Base-by-base conservation (phyloP, 2,113 vertebrate genomes). In the Todiramphus saurophagus region DNA sequence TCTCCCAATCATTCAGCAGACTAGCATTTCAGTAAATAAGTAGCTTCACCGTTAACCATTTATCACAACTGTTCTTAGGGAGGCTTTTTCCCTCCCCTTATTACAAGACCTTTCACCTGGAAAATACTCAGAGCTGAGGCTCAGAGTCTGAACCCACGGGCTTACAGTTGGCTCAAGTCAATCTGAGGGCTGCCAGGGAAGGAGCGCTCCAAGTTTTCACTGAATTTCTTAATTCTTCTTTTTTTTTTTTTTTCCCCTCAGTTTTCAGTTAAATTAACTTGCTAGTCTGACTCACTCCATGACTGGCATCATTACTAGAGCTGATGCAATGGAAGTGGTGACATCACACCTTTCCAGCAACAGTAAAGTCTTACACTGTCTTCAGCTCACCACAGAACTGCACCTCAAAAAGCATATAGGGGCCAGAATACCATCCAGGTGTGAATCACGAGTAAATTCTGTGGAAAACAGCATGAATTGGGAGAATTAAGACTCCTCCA, bases 301-400 rank as follows among this genome's bases (percentile, higher is more conserved):
- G 53, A 79, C 72, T 83, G 76, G 90, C 79, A 77, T 66, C 25
- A 14, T 44, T 83, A 33, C 67, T 62, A 23, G 67, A 81, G 86
- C 35, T 95, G 91, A 94, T 86, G 89, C 79, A 95, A 96, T 77
- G 83, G 85, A 85, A 93, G 94, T 24, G 39, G 58, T 94, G 94
- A 96, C 79, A 66, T 93, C 85, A 90, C 53, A 50, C 21, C 41
- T 70, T 77, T 78, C 58, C 55, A 55, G 76, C 37, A 66, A 50
- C 75, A 50, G 16, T 35, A 25, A 63, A 82, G 21, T 39, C 56
- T 81, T 50, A 48, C 11, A 28, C 41, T 79, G 30, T 79, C 82
- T 86, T 62, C 83, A 83, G 55, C 59, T 90, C 83, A 83, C 79
- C 51, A 77, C 41, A 90, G 74, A 93, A 56, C 37, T 2, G 2